These are phyloP conservation scores for Thereva nobilitata DNA, from an alignment of 2,888 invertebrate genomes.

Conservation along the genomic window DNA sequence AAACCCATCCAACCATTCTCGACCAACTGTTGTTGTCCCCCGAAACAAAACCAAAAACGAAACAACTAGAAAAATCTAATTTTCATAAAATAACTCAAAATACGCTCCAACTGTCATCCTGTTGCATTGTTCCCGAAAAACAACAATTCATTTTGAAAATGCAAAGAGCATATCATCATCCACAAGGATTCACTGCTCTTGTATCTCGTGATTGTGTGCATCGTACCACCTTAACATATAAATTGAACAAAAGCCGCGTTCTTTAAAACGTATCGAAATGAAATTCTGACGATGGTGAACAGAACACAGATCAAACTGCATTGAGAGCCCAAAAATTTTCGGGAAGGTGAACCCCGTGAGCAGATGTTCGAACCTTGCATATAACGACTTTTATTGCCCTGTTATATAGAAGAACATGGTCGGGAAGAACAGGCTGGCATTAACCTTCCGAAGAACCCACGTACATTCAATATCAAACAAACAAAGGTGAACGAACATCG, in stretches of 20 bases:
- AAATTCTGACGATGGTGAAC: slow-evolving; percentile 2
- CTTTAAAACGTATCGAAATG: not conserved
- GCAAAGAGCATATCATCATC: not conserved
- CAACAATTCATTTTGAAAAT: not conserved
- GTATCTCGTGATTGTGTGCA: too few species aligned
- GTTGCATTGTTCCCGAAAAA: slow-evolving; percentile 22
- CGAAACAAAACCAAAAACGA: not conserved
- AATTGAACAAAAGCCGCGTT: not conserved
- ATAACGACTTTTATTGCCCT: slow-evolving; percentile 2
- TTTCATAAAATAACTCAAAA: slow-evolving; percentile 25
- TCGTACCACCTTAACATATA: too few species aligned
- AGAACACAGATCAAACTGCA: slow-evolving; percentile 11
- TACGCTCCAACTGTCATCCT: slow-evolving; percentile 27
- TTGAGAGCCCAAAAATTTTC: slow-evolving; percentile 1
- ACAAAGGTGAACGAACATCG: not conserved
- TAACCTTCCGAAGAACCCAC: slow-evolving; percentile 17
- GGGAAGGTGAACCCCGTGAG: slow-evolving; percentile 7
- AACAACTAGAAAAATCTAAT: slow-evolving; percentile 10
- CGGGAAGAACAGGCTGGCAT: slow-evolving; percentile 5
- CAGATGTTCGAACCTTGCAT: slow-evolving; percentile 17
- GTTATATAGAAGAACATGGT: not conserved
- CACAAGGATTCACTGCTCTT: too few species aligned
- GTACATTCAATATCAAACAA: too few species aligned
- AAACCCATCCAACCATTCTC: not conserved
- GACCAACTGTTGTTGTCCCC: not conserved